Base-by-base conservation (phyloP, 1,140 invertebrate species). In the Drosophila ficusphila region DNA sequence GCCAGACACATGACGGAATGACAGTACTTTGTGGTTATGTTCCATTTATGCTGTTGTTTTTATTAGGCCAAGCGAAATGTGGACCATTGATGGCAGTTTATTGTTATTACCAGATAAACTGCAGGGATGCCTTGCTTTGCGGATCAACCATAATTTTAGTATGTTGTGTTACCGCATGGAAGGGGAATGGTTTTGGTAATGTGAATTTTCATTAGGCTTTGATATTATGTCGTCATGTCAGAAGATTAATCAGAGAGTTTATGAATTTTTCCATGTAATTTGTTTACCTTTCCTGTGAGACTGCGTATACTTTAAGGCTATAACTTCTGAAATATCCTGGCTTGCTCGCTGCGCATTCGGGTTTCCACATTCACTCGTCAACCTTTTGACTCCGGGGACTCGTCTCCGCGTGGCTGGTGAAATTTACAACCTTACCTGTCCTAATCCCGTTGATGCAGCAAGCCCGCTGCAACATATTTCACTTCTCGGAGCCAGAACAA, bases 401-500 rank as follows among this genome's bases (percentile, higher is more conserved):
- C 62, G 29, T 64, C 56, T 62, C 9, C 56, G 46, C 9, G 57
- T 64, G 56, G 57, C 60, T 51, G 62, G 25, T 27, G 61, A 52
- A 49, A 68, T 52, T 67, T 52, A 67, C 62, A 64, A 42, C 62
- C 62, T 27, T 65, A 65, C 64, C 64, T 68, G 64, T 68, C 64
- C 64, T 68, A 68, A 68, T 68, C 64, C 64, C 46, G 19, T 61
- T n/a, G 61, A 68, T 68, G 64, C 64, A 21, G 25, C 25, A 34
- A 34, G 31, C 52, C 12, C 58, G 46, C 41, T 25, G 75, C 68
- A 62, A 29, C 70, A 58, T 76, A 76, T 73, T 82, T 76, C 65
- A 70, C 52, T 47, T 75, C 49, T 21, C 48, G 25, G 34, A 41
- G 53, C 36, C 25, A 74, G 57, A 73, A 82, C 78, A 86, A 86